These are phyloP conservation scores for Callinectes sapidus DNA, from an alignment of 2,888 invertebrate genomes.

Conservation along the genomic window DNA sequence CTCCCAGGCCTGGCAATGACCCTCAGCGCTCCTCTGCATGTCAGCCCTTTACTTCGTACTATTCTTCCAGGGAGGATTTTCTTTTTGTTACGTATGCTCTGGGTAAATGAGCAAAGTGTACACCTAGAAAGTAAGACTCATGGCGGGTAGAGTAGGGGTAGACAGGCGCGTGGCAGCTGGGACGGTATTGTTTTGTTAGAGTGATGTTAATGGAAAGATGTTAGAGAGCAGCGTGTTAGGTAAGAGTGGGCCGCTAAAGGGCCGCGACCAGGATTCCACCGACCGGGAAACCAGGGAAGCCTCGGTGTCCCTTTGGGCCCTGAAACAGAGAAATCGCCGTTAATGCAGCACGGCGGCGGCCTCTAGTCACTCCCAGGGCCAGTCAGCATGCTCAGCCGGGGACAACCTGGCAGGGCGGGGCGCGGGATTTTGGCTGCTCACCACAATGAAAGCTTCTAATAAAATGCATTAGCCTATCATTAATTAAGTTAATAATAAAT, in stretches of 20 bases:
- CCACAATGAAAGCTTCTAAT: neutral
- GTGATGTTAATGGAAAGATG: slow-evolving; percentile 71
- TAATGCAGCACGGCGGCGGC: slow-evolving; percentile 28
- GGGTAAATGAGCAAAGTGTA: neutral
- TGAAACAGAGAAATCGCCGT: slow-evolving; percentile 77
- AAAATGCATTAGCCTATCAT: no score
- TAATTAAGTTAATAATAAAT: no score
- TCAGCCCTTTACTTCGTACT: no score
- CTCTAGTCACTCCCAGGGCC: slow-evolving; percentile 30
- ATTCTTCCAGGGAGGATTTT: neutral
- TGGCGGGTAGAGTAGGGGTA: neutral
- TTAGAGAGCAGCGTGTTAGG: no score
- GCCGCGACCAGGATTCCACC: no score
- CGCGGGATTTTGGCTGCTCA: neutral
- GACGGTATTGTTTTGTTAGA: neutral
- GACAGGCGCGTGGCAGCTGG: slow-evolving; percentile 56
- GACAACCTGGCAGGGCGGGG: neutral
- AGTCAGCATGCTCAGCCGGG: neutral
- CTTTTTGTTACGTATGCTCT: neutral
- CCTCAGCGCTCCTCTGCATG: neutral
- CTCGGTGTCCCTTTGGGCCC: slow-evolving; percentile 74
- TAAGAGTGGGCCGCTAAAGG: no score
- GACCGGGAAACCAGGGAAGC: no score
- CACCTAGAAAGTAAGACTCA: neutral
- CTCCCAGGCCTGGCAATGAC: neutral